Conservation (phyloP, 1,140 invertebrate species). For the Delia radicum region DNA sequence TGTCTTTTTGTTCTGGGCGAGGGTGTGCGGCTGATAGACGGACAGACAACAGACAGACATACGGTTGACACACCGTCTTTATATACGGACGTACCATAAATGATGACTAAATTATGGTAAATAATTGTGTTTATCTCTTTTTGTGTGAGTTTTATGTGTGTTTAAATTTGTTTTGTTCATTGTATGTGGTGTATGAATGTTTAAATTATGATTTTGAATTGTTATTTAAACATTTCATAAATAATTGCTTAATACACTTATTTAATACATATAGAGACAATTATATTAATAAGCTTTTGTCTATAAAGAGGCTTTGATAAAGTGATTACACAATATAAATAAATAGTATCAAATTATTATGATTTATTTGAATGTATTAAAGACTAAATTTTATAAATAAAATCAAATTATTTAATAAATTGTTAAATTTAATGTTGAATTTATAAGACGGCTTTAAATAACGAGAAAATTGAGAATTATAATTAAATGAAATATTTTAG, state of each 20-base stretch:
- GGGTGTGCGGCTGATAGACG: background rate
- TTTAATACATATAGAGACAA: background rate
- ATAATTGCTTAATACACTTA: too few species aligned
- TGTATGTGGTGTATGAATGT: background rate
- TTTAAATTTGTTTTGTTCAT: background rate
- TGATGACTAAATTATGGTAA: background rate
- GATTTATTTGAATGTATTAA: background rate
- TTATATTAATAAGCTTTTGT: background rate
- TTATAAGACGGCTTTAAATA: too few species aligned
- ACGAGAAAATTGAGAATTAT: background rate
- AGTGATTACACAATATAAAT: background rate
- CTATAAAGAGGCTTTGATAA: background rate
- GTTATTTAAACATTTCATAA: background rate
- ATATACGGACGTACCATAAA: background rate
- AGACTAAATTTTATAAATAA: too few species aligned
- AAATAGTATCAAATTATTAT: background rate
- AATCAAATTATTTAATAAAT: background rate
- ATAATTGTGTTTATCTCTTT: background rate
- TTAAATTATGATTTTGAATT: background rate
- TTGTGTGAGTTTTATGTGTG: background rate
- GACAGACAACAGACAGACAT: background rate
- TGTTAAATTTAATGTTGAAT: background rate
- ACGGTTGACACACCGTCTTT: background rate
- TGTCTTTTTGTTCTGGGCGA: background rate
- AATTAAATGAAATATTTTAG: too few species aligned